Evolutionary conservation across 1,140 invertebrate species (phyloP).

Genomic region (Drosophila fuyamai): DNA sequence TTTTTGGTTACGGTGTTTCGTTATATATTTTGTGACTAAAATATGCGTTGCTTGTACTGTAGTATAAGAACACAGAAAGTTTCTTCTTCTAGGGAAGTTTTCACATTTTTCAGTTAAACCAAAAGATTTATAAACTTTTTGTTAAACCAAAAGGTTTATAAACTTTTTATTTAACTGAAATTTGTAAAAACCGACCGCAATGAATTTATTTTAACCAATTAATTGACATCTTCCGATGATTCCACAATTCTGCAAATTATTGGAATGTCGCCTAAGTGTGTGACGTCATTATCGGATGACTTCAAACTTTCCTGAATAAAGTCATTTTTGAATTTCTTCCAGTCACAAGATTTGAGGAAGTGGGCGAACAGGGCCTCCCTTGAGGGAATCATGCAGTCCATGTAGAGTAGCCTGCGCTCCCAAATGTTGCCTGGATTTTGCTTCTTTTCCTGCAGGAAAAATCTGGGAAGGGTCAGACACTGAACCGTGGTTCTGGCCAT

Average conservation of each 20-base stretch:
- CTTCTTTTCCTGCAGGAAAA: constrained; percentile 85
- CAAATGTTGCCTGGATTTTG: constrained; percentile 87
- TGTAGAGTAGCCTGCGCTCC: constrained; percentile 86
- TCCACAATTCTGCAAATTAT: constrained; percentile 77
- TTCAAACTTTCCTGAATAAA: constrained; percentile 71
- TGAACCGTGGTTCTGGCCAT: constrained; percentile 85
- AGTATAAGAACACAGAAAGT: background rate
- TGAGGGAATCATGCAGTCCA: constrained; percentile 86
- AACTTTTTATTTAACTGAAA: background rate
- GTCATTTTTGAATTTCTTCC: constrained; percentile 85
- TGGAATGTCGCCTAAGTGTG: constrained; percentile 66
- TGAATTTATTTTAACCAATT: background rate
- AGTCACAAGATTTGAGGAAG: constrained; percentile 85
- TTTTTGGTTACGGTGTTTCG: too few species aligned
- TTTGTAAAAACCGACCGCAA: background rate
- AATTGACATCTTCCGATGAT: constrained; percentile 10
- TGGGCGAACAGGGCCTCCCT: constrained; percentile 85
- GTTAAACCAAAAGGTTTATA: background rate
- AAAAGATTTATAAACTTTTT: background rate
- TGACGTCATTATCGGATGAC: constrained; percentile 7
- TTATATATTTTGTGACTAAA: too few species aligned
- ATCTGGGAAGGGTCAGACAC: constrained; percentile 86
- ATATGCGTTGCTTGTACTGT: too few species aligned
- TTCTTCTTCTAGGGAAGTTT: background rate
- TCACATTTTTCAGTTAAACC: constrained; percentile 6